Conservation (phyloP, 2,888 invertebrate genomes). For the Sialis lutaria region DNA sequence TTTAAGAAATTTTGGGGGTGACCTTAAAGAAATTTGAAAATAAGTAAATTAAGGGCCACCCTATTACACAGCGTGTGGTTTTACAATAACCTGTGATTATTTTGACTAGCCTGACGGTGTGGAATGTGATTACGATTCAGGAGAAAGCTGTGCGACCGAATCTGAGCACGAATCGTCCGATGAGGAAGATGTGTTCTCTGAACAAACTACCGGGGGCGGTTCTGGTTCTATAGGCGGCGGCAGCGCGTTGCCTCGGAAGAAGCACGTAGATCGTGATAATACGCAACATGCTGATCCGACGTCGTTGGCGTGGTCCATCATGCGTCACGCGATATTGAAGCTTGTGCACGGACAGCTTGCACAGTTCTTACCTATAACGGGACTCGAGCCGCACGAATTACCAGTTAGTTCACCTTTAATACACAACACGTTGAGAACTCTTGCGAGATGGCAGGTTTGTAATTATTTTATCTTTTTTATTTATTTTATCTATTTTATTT, state of each 20-base stretch:
- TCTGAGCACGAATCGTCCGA: conserved; percentile 58
- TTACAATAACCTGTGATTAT: not conserved
- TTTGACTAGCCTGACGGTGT: conserved; percentile 45
- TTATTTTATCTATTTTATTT: no score
- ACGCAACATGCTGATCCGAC: conserved; percentile 83
- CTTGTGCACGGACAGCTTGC: conserved; percentile 70
- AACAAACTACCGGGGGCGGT: conserved; percentile 16
- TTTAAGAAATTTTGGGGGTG: no score
- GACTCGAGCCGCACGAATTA: conserved; percentile 42
- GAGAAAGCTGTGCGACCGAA: conserved; percentile 33
- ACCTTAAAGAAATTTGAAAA: no score
- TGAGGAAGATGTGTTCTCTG: conserved; percentile 62
- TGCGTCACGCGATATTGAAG: conserved; percentile 76
- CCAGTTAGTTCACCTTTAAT: conserved; percentile 88
- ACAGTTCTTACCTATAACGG: conserved; percentile 50
- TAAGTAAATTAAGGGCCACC: no score
- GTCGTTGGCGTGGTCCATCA: conserved; percentile 90
- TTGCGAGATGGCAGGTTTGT: conserved; percentile 77
- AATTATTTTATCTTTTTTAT: not conserved
- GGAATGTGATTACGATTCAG: conserved; percentile 74
- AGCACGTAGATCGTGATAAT: conserved; percentile 39
- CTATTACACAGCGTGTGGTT: no score
- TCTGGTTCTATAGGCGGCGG: not conserved
- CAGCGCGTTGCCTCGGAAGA: conserved; percentile 19
- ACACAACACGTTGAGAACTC: conserved; percentile 69